Conservation (phyloP, 2,888 invertebrate genomes). For the Formica aserva region DNA sequence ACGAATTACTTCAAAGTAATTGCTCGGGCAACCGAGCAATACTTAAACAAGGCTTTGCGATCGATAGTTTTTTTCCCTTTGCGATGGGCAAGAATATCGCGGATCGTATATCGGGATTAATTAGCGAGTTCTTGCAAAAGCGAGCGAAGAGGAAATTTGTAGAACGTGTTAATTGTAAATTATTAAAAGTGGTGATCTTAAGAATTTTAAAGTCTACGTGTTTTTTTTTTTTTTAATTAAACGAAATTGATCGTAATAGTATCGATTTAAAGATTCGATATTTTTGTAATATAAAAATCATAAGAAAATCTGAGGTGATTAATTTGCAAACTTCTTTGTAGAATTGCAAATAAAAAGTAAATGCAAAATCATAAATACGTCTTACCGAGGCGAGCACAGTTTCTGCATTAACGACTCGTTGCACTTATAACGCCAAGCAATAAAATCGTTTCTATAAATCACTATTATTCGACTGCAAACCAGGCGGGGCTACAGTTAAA, state of each 20-base stretch:
- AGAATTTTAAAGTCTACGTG: neutral
- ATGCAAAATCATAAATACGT: neutral
- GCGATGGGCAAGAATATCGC: neutral
- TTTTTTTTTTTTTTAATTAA: too few species aligned
- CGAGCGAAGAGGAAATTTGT: slow-evolving; percentile 8
- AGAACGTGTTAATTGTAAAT: slow-evolving; percentile 18
- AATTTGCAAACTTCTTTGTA: neutral
- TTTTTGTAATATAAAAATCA: neutral
- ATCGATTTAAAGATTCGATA: neutral
- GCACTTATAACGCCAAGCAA: slow-evolving; percentile 16
- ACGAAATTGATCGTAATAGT: neutral
- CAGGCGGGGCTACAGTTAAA: slow-evolving; percentile 65
- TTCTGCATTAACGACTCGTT: slow-evolving; percentile 36
- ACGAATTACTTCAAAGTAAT: slow-evolving; percentile 34
- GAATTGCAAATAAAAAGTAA: slow-evolving; percentile 56
- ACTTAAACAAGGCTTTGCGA: neutral
- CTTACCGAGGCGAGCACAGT: neutral
- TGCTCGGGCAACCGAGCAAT: slow-evolving; percentile 22
- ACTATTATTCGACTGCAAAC: slow-evolving; percentile 79
- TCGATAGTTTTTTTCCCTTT: slow-evolving; percentile 18
- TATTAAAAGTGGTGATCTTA: neutral
- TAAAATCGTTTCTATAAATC: slow-evolving; percentile 73
- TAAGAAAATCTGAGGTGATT: neutral
- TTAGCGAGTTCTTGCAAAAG: neutral
- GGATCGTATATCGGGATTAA: slow-evolving; percentile 25